A percentile compares a stretch with the other conserved stretches of the same genome.
Conservation (phyloP, 2,797 vertebrate genomes). For the Onychomys leucogaster region DNA sequence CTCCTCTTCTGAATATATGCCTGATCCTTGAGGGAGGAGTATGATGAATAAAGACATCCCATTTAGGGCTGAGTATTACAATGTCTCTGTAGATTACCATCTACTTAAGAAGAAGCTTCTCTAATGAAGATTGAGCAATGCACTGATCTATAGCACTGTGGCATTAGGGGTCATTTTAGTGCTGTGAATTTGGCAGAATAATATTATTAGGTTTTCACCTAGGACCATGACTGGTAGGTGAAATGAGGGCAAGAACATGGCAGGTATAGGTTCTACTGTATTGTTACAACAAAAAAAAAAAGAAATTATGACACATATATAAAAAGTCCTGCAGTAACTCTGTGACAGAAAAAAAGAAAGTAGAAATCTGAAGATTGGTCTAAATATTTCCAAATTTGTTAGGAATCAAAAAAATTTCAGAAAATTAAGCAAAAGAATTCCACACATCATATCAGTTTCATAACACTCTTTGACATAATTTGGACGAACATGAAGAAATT, state of each 20-base stretch:
- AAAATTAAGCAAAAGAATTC: slow-evolving; percentile 3
- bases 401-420: not conserved
- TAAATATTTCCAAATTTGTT: not conserved
- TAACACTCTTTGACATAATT: not conserved
- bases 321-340: not conserved
- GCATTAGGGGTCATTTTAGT: not conserved
- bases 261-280: not conserved
- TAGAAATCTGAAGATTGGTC: not conserved
- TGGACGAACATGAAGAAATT: not conserved
- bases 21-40: not conserved
- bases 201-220: not conserved
- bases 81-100: not conserved
- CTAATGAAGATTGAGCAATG: not conserved
- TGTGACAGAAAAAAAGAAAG: not conserved
- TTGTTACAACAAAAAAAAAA: not conserved
- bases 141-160: not conserved
- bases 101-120: not conserved
- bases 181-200: not conserved
- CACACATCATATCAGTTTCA: not conserved
- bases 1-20: not conserved
- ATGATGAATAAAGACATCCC: not conserved
- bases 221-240: not conserved
- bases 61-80: not conserved
- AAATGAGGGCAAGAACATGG: no score
- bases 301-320: not conserved